Evolutionary conservation across 2,797 vertebrate genomes (phyloP), one percentile per base, ranked within the genome.

Genomic region (Semotilus atromaculatus): DNA sequence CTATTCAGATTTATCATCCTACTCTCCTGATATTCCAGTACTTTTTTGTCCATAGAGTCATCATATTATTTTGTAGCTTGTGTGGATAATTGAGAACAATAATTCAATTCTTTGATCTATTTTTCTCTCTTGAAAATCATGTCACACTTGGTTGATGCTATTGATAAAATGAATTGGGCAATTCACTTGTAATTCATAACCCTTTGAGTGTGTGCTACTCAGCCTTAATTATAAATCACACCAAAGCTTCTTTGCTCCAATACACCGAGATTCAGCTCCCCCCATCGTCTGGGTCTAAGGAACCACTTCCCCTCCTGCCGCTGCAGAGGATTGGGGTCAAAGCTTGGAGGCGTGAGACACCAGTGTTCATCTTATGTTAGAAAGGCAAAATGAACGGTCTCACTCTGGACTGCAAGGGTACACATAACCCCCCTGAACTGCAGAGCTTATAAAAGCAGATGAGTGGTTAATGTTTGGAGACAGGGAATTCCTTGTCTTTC

Each of bases 81-180:
- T 87, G 66, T 90, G 92, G 92, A 94, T 94, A 95, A 94, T 94
- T 93, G 93, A 93, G 93, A 91, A 92, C 92, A 91, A 93, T 94
- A 89, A 94, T 95, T 95, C 95, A 90, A 92, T 84, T 87, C 90
- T 93, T 93, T 89, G 86, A 90, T 94, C 92, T 93, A 86, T 90
- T 86, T 74, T 91, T 90, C 91, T 93, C 93, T 95, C 92, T 92
- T 87, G 76, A 83, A 91, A 87, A 90, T 94, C 93, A 92, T 91
- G 92, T 91, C 91, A 92, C 91, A 93, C 88, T 85, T 91, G 90
- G 90, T 78, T 91, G 70, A 91, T 93, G 89, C 93, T 93, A 92
- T 86, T 91, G 90, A 91, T 81, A 31, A 85, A 91, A 91, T 91
- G 90, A 29, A 81, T 80, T 48, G 38, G 55, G 76, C 74, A 86